These are phyloP conservation scores for Ascidia mentula DNA, from an alignment of 23 tunicate species.

Conservation along the genomic window DNA sequence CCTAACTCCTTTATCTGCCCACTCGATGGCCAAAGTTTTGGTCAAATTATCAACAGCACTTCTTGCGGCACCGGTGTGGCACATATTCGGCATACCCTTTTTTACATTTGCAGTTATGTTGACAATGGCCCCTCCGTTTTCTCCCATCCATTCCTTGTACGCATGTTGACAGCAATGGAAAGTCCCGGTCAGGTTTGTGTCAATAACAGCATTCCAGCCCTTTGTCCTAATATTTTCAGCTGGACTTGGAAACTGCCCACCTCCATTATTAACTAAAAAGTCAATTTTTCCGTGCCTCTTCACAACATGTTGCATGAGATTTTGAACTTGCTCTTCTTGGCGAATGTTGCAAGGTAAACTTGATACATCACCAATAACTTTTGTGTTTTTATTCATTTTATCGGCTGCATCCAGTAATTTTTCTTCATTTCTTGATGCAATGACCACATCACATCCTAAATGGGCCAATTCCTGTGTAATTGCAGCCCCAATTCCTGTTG, in stretches of 20 bases:
- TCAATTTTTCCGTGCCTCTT: conserved; percentile 79
- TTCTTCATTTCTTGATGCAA: conserved; percentile 80
- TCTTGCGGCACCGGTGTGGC: conserved; percentile 88
- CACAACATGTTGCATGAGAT: conserved; percentile 42
- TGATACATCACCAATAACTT: conserved; percentile 40
- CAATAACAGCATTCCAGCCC: conserved; percentile 98
- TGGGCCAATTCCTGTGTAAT: conserved; percentile 81
- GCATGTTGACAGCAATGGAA: conserved; percentile 83
- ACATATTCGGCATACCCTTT: conserved; percentile 62
- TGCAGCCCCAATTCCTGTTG: conserved; percentile 91
- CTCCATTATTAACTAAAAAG: conserved; percentile 89
- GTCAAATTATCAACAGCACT: conserved; percentile 85
- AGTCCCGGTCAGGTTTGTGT: conserved; percentile 93
- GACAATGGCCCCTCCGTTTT: conserved; percentile 84
- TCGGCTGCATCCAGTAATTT: conserved; percentile 45
- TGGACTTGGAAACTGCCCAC: conserved; percentile 82
- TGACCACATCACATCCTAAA: conserved; percentile 92
- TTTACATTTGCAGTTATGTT: conserved; percentile 74
- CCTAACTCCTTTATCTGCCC: conserved; percentile 72
- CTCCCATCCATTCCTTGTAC: conserved; percentile 76
- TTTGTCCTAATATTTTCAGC: conserved; percentile 71
- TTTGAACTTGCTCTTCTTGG: conserved; percentile 65
- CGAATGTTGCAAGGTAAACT: conserved; percentile 84
- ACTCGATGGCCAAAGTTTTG: conserved; percentile 76
- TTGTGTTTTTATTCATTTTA: conserved; percentile 47